Evolutionary conservation across 2,888 invertebrate genomes (phyloP).

Genomic region (Oscheius sp.): DNA sequence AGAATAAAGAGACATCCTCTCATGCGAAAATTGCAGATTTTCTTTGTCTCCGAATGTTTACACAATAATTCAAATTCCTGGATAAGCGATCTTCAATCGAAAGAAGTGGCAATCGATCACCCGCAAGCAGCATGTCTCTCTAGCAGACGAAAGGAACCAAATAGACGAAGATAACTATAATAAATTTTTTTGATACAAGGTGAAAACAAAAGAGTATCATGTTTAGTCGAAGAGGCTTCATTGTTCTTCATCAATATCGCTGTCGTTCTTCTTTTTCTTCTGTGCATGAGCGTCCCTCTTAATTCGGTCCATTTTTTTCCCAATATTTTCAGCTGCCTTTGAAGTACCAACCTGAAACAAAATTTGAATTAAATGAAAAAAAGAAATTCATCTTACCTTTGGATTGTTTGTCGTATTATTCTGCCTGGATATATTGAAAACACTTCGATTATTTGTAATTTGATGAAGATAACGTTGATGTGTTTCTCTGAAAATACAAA

Average conservation of each 20-base stretch:
- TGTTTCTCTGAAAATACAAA: no score
- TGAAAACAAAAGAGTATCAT: not conserved
- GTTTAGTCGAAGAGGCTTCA: not conserved
- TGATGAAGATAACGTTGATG: slow-evolving; percentile 21
- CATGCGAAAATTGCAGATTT: no score
- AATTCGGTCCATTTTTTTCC: slow-evolving; percentile 11
- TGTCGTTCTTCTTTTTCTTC: not conserved
- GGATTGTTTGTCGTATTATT: not conserved
- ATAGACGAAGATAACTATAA: no score
- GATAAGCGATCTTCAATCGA: no score
- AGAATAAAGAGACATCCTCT: no score
- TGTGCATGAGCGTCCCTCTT: not conserved
- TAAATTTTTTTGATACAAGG: not conserved
- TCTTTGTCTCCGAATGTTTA: no score
- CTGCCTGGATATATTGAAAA: not conserved
- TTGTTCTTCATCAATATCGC: slow-evolving; percentile 4
- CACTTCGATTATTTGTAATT: slow-evolving; percentile 4
- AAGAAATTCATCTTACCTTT: not conserved
- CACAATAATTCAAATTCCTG: no score
- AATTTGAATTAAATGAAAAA: not conserved
- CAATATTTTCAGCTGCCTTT: not conserved
- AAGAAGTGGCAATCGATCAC: no score
- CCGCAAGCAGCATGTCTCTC: no score
- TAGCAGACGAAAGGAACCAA: no score
- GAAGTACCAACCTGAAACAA: not conserved